These are phyloP conservation scores for Leuciscus idus DNA, from an alignment of 2,113 vertebrate genomes.

Conservation along the genomic window DNA sequence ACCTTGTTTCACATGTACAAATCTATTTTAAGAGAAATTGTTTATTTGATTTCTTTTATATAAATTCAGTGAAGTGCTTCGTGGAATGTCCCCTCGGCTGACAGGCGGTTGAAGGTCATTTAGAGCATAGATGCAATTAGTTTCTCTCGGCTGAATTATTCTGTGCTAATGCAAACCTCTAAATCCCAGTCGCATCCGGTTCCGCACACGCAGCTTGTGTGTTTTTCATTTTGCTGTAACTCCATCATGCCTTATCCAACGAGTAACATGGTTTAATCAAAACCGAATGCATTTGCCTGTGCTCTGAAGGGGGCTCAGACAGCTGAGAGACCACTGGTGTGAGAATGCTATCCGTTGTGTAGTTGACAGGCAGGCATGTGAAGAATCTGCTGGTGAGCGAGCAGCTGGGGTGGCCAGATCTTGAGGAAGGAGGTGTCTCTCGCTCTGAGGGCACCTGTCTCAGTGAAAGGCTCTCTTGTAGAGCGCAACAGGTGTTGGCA, in stretches of 20 bases:
- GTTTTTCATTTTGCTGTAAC: slow-evolving; percentile 12
- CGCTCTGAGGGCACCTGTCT: slow-evolving; percentile 74
- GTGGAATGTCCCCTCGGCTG: too few relatives aligned
- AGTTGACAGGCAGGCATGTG: slow-evolving; percentile 66
- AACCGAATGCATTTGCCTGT: background rate
- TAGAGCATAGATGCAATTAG: slow-evolving; percentile 10
- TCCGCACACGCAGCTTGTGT: slow-evolving; percentile 13
- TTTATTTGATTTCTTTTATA: background rate
- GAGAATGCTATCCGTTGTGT: slow-evolving; percentile 53
- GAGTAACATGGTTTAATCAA: slow-evolving; percentile 13
- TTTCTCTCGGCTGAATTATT: slow-evolving; percentile 26
- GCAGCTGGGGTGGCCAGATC: slow-evolving; percentile 69
- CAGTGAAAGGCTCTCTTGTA: slow-evolving; percentile 78
- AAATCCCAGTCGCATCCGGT: background rate
- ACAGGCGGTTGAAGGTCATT: slow-evolving; percentile 3
- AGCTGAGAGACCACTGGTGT: slow-evolving; percentile 51
- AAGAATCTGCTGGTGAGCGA: slow-evolving; percentile 68
- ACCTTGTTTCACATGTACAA: background rate
- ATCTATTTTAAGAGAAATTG: background rate
- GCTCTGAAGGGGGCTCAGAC: slow-evolving; percentile 8
- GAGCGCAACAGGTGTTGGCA: slow-evolving; percentile 75
- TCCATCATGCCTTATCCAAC: background rate
- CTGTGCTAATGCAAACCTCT: slow-evolving; percentile 9
- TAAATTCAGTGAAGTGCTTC: background rate
- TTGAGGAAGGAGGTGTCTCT: slow-evolving; percentile 37